Base-by-base conservation (phyloP, 2,113 vertebrate species). In the Myanophis thanlyinensis region DNA sequence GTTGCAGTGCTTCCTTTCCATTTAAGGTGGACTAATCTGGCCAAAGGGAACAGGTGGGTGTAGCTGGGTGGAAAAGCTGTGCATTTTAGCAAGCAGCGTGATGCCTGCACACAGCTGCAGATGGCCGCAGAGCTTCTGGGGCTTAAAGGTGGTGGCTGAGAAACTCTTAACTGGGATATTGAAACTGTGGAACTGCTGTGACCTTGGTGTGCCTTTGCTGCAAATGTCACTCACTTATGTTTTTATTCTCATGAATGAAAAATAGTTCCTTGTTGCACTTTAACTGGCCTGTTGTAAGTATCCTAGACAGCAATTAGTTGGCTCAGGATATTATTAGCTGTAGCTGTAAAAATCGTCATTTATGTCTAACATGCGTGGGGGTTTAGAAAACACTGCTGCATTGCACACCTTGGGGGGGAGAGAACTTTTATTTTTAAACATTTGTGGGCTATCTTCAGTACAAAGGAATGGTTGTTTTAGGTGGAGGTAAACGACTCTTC, bases 131-230 rank as follows among this genome's bases (percentile, higher is more conserved):
- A 73, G 22, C 90, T 92, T 49, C 59, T 80, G 48, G 67, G 27
- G 88, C 56, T 89, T 92, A 62, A 92, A 91, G n/a, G n/a, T 22
- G n/a, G 44, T 20, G 46, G 8, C 56, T 88, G 59, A 88, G 86
- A 49, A 67, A 48, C 51, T 44, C 46, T 89, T 85, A 92, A 23
- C 22, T 89, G 52, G n/a, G 53, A 30, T 86, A 85, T 93, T 93
- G 47, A 44, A 51, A 47, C 44, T 91, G 59, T 44, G 35, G 35
- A 51, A 53, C 87, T 92, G 44, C 67, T 23, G 13, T 86, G 92
- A 59, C 46, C 46, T 90, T 35, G 23, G 30, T 89, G 1, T 59
- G n/a, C 46, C 47, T 30, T n/a, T 7, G 44, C 47, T 85, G 27
- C 53, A 91, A 87, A 87, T 87, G 52, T 89, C n/a, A n/a, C n/a